These are phyloP conservation scores for Apis laboriosa DNA, from an alignment of 1,140 invertebrate genomes.

Conservation along the genomic window DNA sequence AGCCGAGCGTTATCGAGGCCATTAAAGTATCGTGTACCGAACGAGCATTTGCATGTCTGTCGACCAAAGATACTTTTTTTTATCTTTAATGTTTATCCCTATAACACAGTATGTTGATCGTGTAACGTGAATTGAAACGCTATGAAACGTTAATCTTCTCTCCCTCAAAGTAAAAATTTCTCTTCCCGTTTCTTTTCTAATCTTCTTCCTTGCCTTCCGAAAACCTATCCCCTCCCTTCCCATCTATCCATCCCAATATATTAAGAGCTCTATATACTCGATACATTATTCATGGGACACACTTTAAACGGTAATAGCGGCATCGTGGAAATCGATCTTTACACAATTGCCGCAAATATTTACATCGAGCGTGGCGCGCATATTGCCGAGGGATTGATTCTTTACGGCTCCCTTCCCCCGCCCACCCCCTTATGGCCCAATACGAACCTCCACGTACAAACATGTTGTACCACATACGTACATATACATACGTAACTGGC, in stretches of 20 bases:
- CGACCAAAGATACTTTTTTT: conserved; percentile 7
- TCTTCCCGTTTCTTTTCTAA: background rate
- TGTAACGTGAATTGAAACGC: background rate
- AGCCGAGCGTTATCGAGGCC: background rate
- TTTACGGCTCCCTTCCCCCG: conserved; percentile 57
- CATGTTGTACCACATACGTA: conserved; percentile 12
- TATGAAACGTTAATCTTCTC: background rate
- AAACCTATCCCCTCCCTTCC: conserved; percentile 17
- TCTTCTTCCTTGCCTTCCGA: background rate
- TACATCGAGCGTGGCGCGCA: conserved; percentile 63
- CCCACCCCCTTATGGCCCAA: conserved; percentile 12
- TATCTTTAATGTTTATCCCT: conserved; percentile 9
- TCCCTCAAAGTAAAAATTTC: background rate
- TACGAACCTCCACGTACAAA: background rate
- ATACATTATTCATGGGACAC: conserved; percentile 67
- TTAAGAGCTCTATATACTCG: conserved; percentile 58
- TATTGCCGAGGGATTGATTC: conserved; percentile 73
- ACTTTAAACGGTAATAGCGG: conserved; percentile 38
- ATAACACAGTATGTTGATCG: background rate
- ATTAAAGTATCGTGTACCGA: conserved; percentile 18
- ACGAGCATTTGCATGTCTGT: conserved; percentile 6
- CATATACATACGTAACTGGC: conserved; percentile 57
- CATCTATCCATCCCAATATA: conserved; percentile 12
- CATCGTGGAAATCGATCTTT: conserved; percentile 63
- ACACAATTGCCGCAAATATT: conserved; percentile 74